These are phyloP conservation scores for Typhlichthys eigenmanni DNA, from an alignment of 2,797 vertebrate species.

Conservation along the genomic window DNA sequence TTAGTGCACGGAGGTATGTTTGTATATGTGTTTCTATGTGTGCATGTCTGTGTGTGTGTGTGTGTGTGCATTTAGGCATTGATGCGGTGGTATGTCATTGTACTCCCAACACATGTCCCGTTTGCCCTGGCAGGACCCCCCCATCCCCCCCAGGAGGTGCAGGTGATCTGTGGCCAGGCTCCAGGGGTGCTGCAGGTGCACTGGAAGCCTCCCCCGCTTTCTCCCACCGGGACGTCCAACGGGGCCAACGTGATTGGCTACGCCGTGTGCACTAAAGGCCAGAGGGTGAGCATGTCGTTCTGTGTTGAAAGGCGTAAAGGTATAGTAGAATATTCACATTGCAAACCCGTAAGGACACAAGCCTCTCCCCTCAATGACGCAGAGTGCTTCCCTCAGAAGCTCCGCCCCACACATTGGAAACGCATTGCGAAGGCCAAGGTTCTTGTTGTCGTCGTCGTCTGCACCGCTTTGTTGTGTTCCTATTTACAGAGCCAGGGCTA, in stretches of 20 bases:
- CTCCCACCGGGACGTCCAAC: constrained; percentile 87
- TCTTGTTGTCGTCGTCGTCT: too few species aligned
- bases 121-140: constrained; percentile 84
- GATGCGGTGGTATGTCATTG: constrained; percentile 11
- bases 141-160: constrained; percentile 87
- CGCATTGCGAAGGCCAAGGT: too few species aligned
- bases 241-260: constrained; percentile 93
- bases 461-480: too few species aligned
- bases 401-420: too few species aligned
- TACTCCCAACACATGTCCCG: neutral
- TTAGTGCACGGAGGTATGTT: constrained; percentile 50
- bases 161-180: constrained; percentile 83
- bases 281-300: constrained; percentile 79
- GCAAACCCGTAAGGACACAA: too few species aligned
- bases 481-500: too few species aligned
- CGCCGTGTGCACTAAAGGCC: constrained; percentile 91
- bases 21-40: neutral
- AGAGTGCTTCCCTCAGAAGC: too few species aligned
- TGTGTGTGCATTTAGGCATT: constrained; percentile 36
- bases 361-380: too few species aligned
- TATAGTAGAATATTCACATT: too few species aligned
- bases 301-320: too few species aligned
- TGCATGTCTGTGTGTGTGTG: neutral
- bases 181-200: constrained; percentile 85
- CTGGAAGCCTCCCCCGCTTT: constrained; percentile 89